Conservation (phyloP, 1,140 invertebrate genomes). For the Drosophila melanogaster region Release_6_plus_ISO1_MT NC_004354.4:16732501-16733000, state of each 20-base stretch:
- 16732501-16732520: conserved; percentile 39
- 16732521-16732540: conserved; percentile 43
- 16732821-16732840: conserved; percentile 8
- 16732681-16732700: too few relatives aligned
- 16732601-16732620: conserved; percentile 70
- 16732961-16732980: conserved; percentile 13
- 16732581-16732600: conserved; percentile 63
- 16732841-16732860: conserved; percentile 68
- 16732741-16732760: background rate
- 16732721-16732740: background rate
- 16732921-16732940: conserved; percentile 66
- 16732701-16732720: background rate
- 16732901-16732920: conserved; percentile 28
- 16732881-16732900: conserved; percentile 17
- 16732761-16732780: conserved; percentile 14
- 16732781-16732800: conserved; percentile 24
- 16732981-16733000: background rate
- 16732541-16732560: conserved; percentile 31
- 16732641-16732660: background rate
- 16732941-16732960: conserved; percentile 68
- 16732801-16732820: background rate
- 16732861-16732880: conserved; percentile 63
- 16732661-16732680: background rate
- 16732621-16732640: conserved; percentile 75
- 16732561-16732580: conserved; percentile 30